Evolutionary conservation across 2,113 vertebrate species (phyloP), one percentile per base, ranked within the genome.

Genomic region (Myrmecobius fasciatus): DNA sequence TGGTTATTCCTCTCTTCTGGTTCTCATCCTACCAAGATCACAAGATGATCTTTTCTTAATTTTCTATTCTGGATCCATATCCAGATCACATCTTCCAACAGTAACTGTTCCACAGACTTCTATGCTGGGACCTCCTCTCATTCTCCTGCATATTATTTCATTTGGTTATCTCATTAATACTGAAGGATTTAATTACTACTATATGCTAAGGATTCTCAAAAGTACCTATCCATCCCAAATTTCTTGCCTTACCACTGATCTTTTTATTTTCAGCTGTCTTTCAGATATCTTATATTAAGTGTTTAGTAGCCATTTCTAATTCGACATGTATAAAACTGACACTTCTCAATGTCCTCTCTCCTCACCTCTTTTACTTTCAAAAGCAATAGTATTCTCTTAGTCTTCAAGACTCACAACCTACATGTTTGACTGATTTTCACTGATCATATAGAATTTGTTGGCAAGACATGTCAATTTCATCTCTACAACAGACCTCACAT

Each of bases 111-210:
- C 36, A n/a, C 14, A n/a, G 4, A 4, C 1, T n/a, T 36, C 67
- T 43, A 7, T 43, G 1, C n/a, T 0, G 2, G 17, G 17, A 3
- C n/a, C 17, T 75, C 4, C 28, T n/a, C 36, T n/a, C 11, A 20
- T 75, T 75, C 20, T n/a, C 31, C 17, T n/a, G 14, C 14, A n/a
- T n/a, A n/a, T 7, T n/a, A 75, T 36, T 75, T 75, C 36, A 75
- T 75, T 83, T n/a, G n/a, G 17, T 83, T 43, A 83, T 83, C 20
- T 43, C 17, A 43, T 75, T n/a, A 43, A 2, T n/a, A 43, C 7
- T 43, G 36, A 83, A 20, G 31, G 12, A n/a, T 75, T n/a, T 75
- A 75, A 20, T 75, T 75, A 67, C 31, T n/a, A 67, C 36, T 67
- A n/a, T 75, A 6, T n/a, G 36, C 12, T 75, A 8, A 75, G 20